Evolutionary conservation across 2,113 vertebrate genomes (phyloP).

Genomic region (Nannospalax galili): DNA sequence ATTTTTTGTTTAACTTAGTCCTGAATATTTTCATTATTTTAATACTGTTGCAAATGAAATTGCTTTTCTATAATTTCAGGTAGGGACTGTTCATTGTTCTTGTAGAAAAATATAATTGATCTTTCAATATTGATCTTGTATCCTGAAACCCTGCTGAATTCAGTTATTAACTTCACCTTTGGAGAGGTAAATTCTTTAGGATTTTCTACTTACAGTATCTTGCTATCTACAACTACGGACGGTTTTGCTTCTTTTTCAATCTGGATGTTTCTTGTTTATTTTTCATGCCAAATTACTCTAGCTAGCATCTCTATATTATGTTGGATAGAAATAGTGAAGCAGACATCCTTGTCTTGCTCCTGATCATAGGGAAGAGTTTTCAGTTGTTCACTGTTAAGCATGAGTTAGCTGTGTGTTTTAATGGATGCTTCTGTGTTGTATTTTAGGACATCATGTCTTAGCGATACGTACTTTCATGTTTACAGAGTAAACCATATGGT

Average conservation of each 20-base stretch:
- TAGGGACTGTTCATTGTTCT: background rate
- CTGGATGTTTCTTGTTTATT: conserved; percentile 60
- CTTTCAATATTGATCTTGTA: background rate
- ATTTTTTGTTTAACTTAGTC: background rate
- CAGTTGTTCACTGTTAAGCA: background rate
- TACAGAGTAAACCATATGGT: background rate
- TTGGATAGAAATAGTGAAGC: background rate
- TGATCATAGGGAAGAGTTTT: too few relatives aligned
- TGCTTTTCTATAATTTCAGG: background rate
- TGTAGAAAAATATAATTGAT: background rate
- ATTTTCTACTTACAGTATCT: background rate
- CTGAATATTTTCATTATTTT: background rate
- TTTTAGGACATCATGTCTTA: background rate
- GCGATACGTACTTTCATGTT: background rate
- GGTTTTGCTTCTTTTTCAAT: background rate
- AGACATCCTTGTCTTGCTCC: background rate
- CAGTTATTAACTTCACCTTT: too few relatives aligned
- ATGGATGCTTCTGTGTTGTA: background rate
- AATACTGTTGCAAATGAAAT: background rate
- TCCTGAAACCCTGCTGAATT: background rate
- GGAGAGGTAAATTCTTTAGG: background rate
- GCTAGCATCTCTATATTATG: background rate
- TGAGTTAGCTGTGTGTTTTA: background rate
- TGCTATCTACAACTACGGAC: background rate
- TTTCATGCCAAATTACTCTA: background rate